Evolutionary conservation across 2,888 invertebrate genomes (phyloP).

Genomic region (Xestia c-nigrum): DNA sequence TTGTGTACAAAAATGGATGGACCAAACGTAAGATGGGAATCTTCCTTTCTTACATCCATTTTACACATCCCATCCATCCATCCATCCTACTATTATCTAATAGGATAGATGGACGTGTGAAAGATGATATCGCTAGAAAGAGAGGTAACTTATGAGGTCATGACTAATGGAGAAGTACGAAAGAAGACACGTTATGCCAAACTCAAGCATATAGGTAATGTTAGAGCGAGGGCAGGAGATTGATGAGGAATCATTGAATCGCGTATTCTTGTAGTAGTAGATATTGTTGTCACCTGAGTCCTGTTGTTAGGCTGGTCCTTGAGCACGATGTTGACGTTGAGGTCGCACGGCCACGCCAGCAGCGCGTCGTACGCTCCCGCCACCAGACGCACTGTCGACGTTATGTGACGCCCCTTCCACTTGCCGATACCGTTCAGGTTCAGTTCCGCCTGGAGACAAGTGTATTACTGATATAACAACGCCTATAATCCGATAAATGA

Average conservation of each 20-base stretch:
- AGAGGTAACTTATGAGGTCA: no score
- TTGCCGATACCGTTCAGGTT: slow-evolving; percentile 94
- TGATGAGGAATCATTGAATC: neutral
- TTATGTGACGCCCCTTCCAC: slow-evolving; percentile 94
- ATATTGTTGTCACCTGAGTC: slow-evolving; percentile 78
- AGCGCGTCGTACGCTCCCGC: slow-evolving; percentile 93
- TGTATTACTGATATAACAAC: neutral
- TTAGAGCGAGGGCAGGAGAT: neutral
- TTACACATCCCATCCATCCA: no score
- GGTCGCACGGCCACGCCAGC: slow-evolving; percentile 93
- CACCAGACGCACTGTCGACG: slow-evolving; percentile 92
- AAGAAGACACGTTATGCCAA: neutral
- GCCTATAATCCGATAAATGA: neutral
- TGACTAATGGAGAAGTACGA: neutral
- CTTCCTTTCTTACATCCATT: no score
- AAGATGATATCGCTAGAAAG: neutral
- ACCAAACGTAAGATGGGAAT: neutral
- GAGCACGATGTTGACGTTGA: slow-evolving; percentile 92
- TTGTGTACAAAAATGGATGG: neutral
- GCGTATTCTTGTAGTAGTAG: neutral
- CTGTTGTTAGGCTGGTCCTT: slow-evolving; percentile 91
- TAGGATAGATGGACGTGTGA: neutral
- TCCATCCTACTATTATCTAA: neutral
- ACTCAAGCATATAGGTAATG: neutral
- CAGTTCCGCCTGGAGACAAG: slow-evolving; percentile 90